phyloP scores from a whole-genome alignment of 2,797 vertebrate species.

The Sarcoramphus papa region DNA sequence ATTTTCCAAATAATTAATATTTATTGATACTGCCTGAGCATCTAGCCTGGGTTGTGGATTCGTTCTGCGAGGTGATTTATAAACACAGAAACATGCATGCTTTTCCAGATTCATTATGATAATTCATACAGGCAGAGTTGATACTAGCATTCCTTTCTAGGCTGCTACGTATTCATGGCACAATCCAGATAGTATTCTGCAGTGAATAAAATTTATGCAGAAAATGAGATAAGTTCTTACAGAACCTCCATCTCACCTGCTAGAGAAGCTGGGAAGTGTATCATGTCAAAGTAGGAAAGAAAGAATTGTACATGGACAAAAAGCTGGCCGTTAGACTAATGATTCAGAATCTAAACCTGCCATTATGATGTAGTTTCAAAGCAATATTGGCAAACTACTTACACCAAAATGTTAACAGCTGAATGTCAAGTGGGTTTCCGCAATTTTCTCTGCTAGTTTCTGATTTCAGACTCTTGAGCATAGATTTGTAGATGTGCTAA shows the following conservation, averaged over 20 bases:
- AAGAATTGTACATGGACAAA: background rate
- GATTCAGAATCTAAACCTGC: background rate
- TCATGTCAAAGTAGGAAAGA: background rate
- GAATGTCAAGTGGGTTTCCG: background rate
- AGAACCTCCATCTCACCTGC: background rate
- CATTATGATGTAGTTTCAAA: background rate
- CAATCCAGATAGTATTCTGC: background rate
- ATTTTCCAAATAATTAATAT: constrained; percentile 36
- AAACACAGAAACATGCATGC: background rate
- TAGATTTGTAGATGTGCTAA: background rate
- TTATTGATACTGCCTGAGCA: background rate
- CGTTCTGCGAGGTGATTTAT: background rate
- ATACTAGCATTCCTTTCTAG: background rate
- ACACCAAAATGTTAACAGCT: background rate
- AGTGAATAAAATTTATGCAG: background rate
- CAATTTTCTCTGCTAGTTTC: background rate
- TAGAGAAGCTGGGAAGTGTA: background rate
- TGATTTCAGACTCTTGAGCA: background rate
- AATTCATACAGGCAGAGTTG: background rate
- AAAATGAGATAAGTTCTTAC: background rate
- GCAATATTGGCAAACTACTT: background rate
- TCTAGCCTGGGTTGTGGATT: background rate
- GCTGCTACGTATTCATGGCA: background rate
- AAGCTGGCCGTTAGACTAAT: background rate
- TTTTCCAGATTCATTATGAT: background rate